Base-by-base conservation (phyloP, 2,888 invertebrate genomes). In the Leptarthrus brevirostris region DNA sequence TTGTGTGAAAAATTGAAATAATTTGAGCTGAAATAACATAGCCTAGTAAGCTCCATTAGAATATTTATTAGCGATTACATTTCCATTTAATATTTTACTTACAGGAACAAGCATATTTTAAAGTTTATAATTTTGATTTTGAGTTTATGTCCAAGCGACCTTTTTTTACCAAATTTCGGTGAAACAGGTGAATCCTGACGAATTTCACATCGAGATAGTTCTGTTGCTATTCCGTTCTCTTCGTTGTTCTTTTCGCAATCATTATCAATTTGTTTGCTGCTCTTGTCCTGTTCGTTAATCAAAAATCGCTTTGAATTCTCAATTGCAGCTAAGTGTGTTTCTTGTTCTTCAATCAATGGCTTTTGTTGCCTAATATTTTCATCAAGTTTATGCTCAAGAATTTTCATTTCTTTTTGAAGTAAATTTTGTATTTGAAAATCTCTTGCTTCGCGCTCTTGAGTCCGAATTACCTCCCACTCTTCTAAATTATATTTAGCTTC, bases 401-500 rank as follows among this genome's bases (percentile, higher is more conserved):
- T 26, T 2, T 56, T 70, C 16, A 78, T 74, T 64, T 83, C 80
- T 52, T 79, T 78, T 2, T 82, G 80, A 20, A 88, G 77, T 10
- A 87, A 81, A 34, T 85, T 80, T 64, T 81, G 80, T 1, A 88
- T 76, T 36, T 87, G 81, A 1, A 78, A 77, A 72, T 83, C 81
- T 8, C 88, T 82, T 10, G 84, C 80, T 36, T 79, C 36, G 74
- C 85, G 83, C 77, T 88, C 85, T 8, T 81, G 79, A 3, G 81
- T 80, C 88, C 88, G 88, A 1, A 80, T 78, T 8, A 84, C 82
- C 61, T 85, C 82, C 77, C 86, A 87, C 54, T 84, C 83, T 22
- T 86, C 82, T 70, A 86, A 83, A 61, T 83, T 81, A 1, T 79
- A 77, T 77, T 86, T 87, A 0, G 87, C 87, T 80, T 88, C 88